A percentile compares a stretch with the other conserved stretches of the same genome.
These are phyloP conservation scores for Pantherophis vulpinus DNA, from an alignment of 2,797 vertebrate genomes.

Conservation along the genomic window DNA sequence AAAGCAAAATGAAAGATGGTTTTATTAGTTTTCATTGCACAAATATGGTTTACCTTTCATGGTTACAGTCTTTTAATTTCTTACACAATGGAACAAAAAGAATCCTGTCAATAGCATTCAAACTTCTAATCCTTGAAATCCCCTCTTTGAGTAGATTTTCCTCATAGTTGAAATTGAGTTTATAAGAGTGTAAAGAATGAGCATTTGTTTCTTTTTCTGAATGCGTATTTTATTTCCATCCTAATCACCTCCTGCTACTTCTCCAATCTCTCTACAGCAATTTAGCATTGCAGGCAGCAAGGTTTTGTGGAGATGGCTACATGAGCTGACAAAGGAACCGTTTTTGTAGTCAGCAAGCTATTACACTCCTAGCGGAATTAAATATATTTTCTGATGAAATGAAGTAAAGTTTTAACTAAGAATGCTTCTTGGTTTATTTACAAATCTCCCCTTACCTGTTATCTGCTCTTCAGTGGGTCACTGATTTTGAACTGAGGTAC, in stretches of 20 bases:
- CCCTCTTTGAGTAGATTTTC: constrained; percentile 35
- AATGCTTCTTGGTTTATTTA: background rate
- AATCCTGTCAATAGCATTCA: constrained; percentile 57
- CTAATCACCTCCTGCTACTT: background rate
- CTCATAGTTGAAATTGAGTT: constrained; percentile 43
- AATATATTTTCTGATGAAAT: background rate
- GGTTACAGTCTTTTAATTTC: constrained; percentile 54
- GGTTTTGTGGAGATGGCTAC: background rate
- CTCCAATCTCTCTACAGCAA: background rate
- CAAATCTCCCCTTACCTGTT: background rate
- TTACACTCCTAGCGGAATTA: background rate
- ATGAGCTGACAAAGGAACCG: background rate
- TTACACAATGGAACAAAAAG: constrained; percentile 43
- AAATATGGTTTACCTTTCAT: constrained; percentile 49
- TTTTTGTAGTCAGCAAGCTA: background rate
- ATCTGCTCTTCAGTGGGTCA: background rate
- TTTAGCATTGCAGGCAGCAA: background rate
- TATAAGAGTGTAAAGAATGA: constrained; percentile 30
- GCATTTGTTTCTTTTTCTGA: constrained; percentile 3
- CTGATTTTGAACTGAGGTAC: background rate
- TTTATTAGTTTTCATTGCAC: constrained; percentile 35
- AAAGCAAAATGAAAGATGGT: constrained; percentile 20
- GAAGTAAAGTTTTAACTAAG: background rate
- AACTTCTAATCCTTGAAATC: constrained; percentile 34
- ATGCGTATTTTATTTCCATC: background rate